Evolutionary conservation across 2,113 vertebrate genomes (phyloP).

Genomic region (Coregonus clupeaformis): DNA sequence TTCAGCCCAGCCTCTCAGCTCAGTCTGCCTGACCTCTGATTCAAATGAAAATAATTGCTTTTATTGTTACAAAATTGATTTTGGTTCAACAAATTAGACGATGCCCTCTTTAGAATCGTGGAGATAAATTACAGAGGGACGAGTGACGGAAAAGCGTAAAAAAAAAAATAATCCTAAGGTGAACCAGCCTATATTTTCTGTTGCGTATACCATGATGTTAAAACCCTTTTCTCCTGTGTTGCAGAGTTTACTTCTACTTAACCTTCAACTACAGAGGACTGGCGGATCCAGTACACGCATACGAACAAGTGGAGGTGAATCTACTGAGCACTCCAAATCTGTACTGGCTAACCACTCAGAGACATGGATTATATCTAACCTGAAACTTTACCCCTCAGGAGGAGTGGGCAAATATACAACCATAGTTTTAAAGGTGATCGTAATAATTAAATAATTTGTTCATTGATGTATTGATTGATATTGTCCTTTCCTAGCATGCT

Average conservation of each 20-base stretch:
- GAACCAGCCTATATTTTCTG: not conserved
- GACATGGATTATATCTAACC: conserved; percentile 1
- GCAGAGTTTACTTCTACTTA: conserved; percentile 99
- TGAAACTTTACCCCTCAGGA: not conserved
- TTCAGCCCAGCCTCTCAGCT: conserved; percentile 38
- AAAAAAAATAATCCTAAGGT: not conserved
- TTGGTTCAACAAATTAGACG: not conserved
- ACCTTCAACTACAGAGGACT: conserved; percentile 99
- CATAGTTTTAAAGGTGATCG: not conserved
- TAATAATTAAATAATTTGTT: not conserved
- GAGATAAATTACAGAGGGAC: conserved; percentile 21
- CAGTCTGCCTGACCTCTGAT: conserved; percentile 28
- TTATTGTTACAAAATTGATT: conserved; percentile 34
- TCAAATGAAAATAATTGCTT: conserved; percentile 5
- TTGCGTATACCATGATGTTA: not conserved
- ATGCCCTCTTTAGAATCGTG: conserved; percentile 1
- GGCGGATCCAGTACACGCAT: conserved; percentile 88
- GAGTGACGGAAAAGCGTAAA: conserved; percentile 1
- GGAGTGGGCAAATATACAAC: not conserved
- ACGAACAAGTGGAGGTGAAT: conserved; percentile 94
- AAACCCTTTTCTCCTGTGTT: not conserved
- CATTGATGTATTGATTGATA: not conserved
- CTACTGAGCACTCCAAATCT: not conserved
- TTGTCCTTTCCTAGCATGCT: conserved; percentile 76
- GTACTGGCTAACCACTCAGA: not conserved